These are phyloP conservation scores for Dendrolimus kikuchii DNA, from an alignment of 1,140 invertebrate genomes.

Conservation along the genomic window DNA sequence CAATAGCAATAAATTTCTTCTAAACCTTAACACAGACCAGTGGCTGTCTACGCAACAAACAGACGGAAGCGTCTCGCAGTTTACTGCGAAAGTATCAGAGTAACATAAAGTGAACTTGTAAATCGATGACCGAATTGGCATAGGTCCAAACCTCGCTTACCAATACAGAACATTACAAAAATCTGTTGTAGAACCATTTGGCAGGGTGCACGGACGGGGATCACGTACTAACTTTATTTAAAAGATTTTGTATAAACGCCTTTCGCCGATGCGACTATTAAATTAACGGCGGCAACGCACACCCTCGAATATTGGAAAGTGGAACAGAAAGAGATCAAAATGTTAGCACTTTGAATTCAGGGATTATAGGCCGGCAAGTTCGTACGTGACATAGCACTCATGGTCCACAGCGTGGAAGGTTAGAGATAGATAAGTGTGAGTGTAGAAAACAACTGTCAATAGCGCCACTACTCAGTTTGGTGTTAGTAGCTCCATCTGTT, in stretches of 20 bases:
- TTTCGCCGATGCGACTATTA: conserved; percentile 45
- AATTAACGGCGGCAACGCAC: conserved; percentile 42
- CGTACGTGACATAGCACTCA: not conserved
- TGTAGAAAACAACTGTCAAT: too few species aligned
- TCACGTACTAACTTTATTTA: conserved; percentile 57
- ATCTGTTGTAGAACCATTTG: conserved; percentile 62
- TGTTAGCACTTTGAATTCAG: conserved; percentile 1
- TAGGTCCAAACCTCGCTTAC: conserved; percentile 52
- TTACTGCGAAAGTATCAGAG: conserved; percentile 39
- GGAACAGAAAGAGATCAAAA: conserved; percentile 27
- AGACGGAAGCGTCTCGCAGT: conserved; percentile 27
- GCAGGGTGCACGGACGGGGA: conserved; percentile 33
- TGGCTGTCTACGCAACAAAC: conserved; percentile 12
- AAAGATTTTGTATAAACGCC: conserved; percentile 54
- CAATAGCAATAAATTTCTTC: too few species aligned
- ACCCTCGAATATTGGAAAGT: conserved; percentile 30
- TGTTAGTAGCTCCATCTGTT: too few species aligned
- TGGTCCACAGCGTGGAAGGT: too few species aligned
- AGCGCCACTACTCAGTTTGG: too few species aligned
- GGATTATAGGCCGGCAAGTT: not conserved
- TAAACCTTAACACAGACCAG: not conserved
- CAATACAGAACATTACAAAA: conserved; percentile 65
- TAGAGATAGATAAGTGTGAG: too few species aligned
- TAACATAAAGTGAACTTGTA: conserved; percentile 54
- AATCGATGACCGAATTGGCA: conserved; percentile 64